phyloP scores from a whole-genome alignment of 1,140 invertebrate species.

The Notospermus geniculatus region DNA sequence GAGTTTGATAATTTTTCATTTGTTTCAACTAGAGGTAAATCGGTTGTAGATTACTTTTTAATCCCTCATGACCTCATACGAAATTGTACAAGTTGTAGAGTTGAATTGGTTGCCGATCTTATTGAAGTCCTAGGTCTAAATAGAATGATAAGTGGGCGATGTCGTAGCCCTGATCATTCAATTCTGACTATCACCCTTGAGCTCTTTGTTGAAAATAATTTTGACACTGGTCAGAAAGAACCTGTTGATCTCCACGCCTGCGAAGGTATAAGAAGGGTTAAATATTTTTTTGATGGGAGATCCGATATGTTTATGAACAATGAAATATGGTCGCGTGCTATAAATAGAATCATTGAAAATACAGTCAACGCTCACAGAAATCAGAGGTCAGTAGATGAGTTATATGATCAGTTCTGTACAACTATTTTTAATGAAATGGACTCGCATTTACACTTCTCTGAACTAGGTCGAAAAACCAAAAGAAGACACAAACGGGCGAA shows the following conservation, averaged over 20 bases:
- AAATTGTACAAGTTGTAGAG: background rate
- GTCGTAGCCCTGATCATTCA: constrained; percentile 1
- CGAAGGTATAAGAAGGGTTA: no score
- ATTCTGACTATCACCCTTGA: background rate
- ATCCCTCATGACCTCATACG: background rate
- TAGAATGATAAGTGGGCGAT: background rate
- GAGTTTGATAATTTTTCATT: constrained; percentile 4
- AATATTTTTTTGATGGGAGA: no score
- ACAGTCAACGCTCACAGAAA: background rate
- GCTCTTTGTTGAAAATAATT: background rate
- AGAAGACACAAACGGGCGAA: background rate
- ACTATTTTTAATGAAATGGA: background rate
- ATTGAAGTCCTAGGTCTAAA: background rate
- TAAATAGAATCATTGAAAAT: background rate
- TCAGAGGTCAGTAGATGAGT: background rate
- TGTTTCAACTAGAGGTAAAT: background rate
- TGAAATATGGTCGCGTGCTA: background rate
- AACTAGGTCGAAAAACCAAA: background rate
- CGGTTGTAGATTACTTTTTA: constrained; percentile 3
- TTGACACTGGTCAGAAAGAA: no score
- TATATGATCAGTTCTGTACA: background rate
- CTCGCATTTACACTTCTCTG: background rate
- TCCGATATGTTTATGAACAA: no score
- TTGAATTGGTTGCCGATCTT: background rate
- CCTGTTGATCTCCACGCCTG: background rate